Base-by-base conservation (phyloP, 2,797 vertebrate genomes). In the Acridotheres tristis region DNA sequence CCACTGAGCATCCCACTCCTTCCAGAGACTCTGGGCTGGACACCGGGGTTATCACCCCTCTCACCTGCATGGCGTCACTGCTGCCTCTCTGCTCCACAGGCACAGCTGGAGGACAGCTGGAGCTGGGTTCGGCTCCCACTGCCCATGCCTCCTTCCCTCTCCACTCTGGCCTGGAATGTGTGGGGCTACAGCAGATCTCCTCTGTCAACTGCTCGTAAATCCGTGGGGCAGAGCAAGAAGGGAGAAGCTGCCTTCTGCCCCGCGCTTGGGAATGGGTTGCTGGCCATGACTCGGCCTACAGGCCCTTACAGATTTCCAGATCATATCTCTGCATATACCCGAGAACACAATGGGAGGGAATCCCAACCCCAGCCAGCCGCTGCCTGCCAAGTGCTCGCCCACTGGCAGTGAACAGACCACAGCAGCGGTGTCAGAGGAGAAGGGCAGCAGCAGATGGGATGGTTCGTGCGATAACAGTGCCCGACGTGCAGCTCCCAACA, bases 401-500 rank as follows among this genome's bases (percentile, higher is more conserved):
- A 26, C 59, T 50, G 10, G 26, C 67, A 63, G 51, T 6, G 7
- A 71, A 6, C 42, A 72, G 66, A 81, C 26, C 50, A 5, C 72
- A 77, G 81, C 29, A 45, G 53, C 57, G 22, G 22, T 8, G 18
- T 4, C 7, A 26, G 74, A 36, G 61, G 16, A 86, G 55, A 66
- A 77, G 59, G 67, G 68, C 78, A 90, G 55, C n/a, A 32, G 7
- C 43, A 38, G 48, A n/a, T 5, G 48, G 61, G 61, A 66, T 1
- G 36, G 38, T 21, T 93, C 87, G 7, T 15, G 63, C 1, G 10
- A 3, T 32, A 67, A 19, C 55, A 9, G 2, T 27, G 43, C 54
- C 47, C 51, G 43, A 9, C 11, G 3, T 0, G 2, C 26, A 0
- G 0, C 5, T 34, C 66, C 47, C 0, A 3, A 30, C 13, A 36